Base-by-base conservation (phyloP, 1,140 invertebrate species). In the Phocides pigmalion region DNA sequence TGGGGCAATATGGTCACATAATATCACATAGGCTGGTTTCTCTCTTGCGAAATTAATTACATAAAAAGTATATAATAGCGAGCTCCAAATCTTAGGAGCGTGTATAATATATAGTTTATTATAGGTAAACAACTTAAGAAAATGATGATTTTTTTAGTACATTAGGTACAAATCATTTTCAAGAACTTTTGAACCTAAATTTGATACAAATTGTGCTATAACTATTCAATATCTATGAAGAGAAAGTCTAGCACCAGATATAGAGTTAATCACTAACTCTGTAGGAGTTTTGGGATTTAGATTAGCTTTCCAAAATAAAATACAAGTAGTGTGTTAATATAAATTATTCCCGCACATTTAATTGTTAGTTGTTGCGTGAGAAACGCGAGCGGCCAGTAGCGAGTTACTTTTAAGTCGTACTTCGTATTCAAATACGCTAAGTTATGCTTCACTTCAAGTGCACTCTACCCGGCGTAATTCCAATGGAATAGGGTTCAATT, bases 371-470 rank as follows among this genome's bases (percentile, higher is more conserved):
- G 77, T 90, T 80, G 88, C 88, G 88, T 90, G 88, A 82, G 88
- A 90, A 90, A 90, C 88, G 88, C 88, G 72, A 88, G 56, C 79
- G 68, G 72, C 58, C 82, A 81, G 84, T 83, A 83, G 79, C 79
- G 64, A 76, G 76, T 77, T 82, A 84, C 76, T 82, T 84, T 87
- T 83, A 84, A 84, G 79, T 76, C 70, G 63, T 70, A 70, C 62
- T 56, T 47, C 39, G 64, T 69, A 78, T 75, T 75, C 49, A 68
- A 50, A 68, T 65, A 46, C 50, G 51, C 76, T 64, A 81, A 42
- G 12, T 72, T 61, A 42, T 50, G 54, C 54, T 20, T 25, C 49
- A 35, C 8, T 51, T 64, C 19, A 9, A 49, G 49, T 39, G 56
- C 4, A 22, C 3, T 0, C 12, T 28, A 20, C 49, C 62, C 5